Base-by-base conservation (phyloP, 2,888 invertebrate genomes). In the Rugalucina vietnamica region DNA sequence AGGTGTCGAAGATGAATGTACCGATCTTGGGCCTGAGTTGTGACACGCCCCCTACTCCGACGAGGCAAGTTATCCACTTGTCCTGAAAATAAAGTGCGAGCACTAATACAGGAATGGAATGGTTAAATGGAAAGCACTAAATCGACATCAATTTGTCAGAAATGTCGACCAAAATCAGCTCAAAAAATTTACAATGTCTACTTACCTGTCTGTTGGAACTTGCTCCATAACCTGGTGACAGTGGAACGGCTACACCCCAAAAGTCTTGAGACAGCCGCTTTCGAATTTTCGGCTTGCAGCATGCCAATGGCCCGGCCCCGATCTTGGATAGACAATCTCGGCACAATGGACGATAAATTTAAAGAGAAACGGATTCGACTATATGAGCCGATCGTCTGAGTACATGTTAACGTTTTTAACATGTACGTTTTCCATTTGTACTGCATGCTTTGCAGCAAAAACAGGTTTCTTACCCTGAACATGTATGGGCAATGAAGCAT, bases 31-130 rank as follows among this genome's bases (percentile, higher is more conserved):
- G 39, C 71, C 37, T 71, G 39, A 24, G 49, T 39, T 69, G 32
- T 49, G 50, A 71, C 39, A 57, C 74, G 60, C 57, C 73, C 81
- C 57, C 27, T 49, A 24, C 65, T 71, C 36, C 69, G 72, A 76
- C 36, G 34, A 32, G 57, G 72, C 74, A 37, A 32, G 57, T 37
- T 60, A 50, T 24, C 36, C 32, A 70, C 60, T 36, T 8, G 43
- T 4, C 27, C 39, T 65, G 72, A 72, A 79, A 71, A 18, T 43
- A 10, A 32, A 50, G 43, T 18, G 54, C 54, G n/a, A 54, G 21
- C 10, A 54, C 54, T 54, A n/a, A n/a, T n/a, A n/a, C n/a, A n/a
- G n/a, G n/a, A n/a, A n/a, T n/a, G n/a, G n/a, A n/a, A n/a, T n/a
- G n/a, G n/a, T n/a, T n/a, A n/a, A n/a, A n/a, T n/a, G n/a, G n/a